Conservation (phyloP, 2,797 vertebrate genomes). For the Sebastes elongatus region DNA sequence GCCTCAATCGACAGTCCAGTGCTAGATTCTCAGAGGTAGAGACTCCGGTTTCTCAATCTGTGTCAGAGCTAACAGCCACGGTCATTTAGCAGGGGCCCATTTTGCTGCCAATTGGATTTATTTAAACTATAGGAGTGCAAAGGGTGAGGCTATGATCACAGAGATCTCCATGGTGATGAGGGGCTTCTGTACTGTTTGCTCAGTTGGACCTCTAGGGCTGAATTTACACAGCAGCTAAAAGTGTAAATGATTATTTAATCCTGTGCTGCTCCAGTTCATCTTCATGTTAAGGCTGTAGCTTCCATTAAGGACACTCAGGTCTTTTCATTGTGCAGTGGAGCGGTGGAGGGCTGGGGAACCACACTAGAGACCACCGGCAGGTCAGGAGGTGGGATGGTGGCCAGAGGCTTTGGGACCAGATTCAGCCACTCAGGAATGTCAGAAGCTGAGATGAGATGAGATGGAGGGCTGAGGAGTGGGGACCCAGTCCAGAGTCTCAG, state of each 20-base stretch:
- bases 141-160: conserved; percentile 25
- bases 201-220: conserved; percentile 9
- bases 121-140: conserved; percentile 21
- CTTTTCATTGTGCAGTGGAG: background rate
- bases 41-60: conserved; percentile 15
- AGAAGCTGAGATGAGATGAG: background rate
- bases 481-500: background rate
- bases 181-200: conserved; percentile 26
- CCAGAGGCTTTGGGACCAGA: background rate
- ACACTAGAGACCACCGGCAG: background rate
- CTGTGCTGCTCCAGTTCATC: background rate
- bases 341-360: background rate
- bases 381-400: background rate
- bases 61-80: conserved; percentile 9
- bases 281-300: background rate
- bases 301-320: background rate
- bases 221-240: conserved; percentile 23
- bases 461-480: background rate
- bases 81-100: background rate
- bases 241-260: conserved; percentile 3
- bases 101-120: conserved; percentile 22
- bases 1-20: conserved; percentile 1
- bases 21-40: background rate
- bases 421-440: background rate
- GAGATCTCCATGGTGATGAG: conserved; percentile 42